phyloP scores from a whole-genome alignment of 2,888 invertebrate species.

The Drosophila borborema region DNA sequence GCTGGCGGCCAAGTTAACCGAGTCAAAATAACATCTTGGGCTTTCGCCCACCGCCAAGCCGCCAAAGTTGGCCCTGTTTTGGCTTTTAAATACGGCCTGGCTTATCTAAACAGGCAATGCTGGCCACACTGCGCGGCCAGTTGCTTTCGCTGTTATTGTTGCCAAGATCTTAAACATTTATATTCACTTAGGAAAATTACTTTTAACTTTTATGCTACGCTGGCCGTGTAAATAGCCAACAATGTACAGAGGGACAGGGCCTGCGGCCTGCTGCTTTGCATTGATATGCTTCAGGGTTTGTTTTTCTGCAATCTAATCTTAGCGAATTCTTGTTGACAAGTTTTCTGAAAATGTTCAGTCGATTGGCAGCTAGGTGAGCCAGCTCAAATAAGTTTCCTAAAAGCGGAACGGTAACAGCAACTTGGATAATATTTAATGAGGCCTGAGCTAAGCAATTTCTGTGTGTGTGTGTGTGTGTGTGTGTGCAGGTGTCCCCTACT shows the following conservation, averaged over 20 bases:
- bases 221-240: conserved; percentile 60
- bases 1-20: conserved; percentile 54
- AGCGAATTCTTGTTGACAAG: conserved; percentile 54
- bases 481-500: not conserved
- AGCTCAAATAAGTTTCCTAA: conserved; percentile 5
- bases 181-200: conserved; percentile 83
- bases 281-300: conserved; percentile 54
- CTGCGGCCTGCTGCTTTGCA: conserved; percentile 30
- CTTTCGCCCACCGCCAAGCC: not conserved
- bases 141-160: conserved; percentile 37
- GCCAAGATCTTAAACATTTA: conserved; percentile 74
- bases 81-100: conserved; percentile 61
- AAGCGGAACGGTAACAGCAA: conserved; percentile 17
- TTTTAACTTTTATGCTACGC: conserved; percentile 65
- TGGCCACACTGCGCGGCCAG: conserved; percentile 15
- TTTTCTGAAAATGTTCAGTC: conserved; percentile 34
- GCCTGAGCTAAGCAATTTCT: conserved; percentile 31
- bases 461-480: conserved; percentile 7
- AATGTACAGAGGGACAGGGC: conserved; percentile 26
- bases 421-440: conserved; percentile 42
- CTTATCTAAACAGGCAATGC: conserved; percentile 55
- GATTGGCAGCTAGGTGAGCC: conserved; percentile 32
- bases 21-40: not conserved
- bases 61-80: conserved; percentile 40
- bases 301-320: conserved; percentile 59